phyloP scores from a whole-genome alignment of 2,113 vertebrate species.

The Orthochromis indermauri region DNA sequence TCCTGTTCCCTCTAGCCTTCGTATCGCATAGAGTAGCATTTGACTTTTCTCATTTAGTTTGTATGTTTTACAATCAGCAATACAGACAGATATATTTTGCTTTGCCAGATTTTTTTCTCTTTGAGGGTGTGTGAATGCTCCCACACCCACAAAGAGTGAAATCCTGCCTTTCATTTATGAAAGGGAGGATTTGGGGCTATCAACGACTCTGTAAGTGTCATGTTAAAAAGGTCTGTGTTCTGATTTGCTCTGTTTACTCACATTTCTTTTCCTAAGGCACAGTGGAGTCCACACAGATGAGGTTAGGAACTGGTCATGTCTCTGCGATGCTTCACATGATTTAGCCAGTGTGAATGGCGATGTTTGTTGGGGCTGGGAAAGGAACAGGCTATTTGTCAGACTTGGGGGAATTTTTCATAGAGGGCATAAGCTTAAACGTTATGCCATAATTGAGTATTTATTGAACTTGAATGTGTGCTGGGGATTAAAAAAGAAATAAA shows the following conservation, averaged over 20 bases:
- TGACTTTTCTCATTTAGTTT: constrained; percentile 30
- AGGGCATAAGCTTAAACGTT: neutral
- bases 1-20: neutral
- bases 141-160: neutral
- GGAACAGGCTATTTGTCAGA: constrained; percentile 26
- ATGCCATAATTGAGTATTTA: neutral
- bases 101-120: constrained; percentile 9
- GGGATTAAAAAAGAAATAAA: neutral
- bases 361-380: constrained; percentile 43
- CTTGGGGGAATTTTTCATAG: constrained; percentile 33
- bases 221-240: constrained; percentile 34
- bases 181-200: constrained; percentile 11
- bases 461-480: neutral
- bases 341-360: constrained; percentile 49
- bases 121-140: neutral
- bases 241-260: constrained; percentile 51
- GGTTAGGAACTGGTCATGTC: constrained; percentile 54
- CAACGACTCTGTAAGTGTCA: constrained; percentile 16
- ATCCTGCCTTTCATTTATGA: neutral
- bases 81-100: constrained; percentile 31
- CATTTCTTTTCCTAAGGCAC: constrained; percentile 38
- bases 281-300: constrained; percentile 8
- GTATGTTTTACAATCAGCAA: constrained; percentile 30
- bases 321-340: constrained; percentile 63
- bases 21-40: neutral